These are phyloP conservation scores for Maylandia zebra DNA, from an alignment of 2,113 vertebrate genomes.

Conservation along the genomic window DNA sequence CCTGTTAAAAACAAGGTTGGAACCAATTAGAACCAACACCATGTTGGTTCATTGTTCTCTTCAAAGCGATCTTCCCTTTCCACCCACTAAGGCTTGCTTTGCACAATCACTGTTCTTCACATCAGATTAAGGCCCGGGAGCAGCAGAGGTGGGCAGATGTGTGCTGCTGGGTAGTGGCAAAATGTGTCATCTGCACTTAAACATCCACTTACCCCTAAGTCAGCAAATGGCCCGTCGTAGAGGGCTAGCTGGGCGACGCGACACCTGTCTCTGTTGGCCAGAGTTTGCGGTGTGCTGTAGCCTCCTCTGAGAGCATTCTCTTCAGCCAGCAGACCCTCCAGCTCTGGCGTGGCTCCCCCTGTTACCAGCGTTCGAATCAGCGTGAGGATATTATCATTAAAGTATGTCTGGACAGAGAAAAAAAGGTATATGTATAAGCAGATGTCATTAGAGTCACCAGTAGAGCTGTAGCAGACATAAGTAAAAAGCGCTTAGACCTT, in stretches of 20 bases:
- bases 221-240: slow-evolving; percentile 95
- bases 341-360: slow-evolving; percentile 95
- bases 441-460: slow-evolving; percentile 70
- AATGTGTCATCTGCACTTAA: slow-evolving; percentile 59
- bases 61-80: neutral
- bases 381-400: slow-evolving; percentile 99
- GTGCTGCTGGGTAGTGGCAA: slow-evolving; percentile 55
- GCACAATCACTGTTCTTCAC: slow-evolving; percentile 47
- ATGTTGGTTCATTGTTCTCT: slow-evolving; percentile 12
- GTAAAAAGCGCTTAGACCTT: neutral
- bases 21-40: neutral
- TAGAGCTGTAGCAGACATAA: neutral
- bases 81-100: slow-evolving; percentile 30
- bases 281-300: slow-evolving; percentile 96
- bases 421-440: slow-evolving; percentile 61
- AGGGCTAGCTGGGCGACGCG: slow-evolving; percentile 95
- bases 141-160: slow-evolving; percentile 46
- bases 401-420: slow-evolving; percentile 88
- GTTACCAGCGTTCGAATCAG: slow-evolving; percentile 98
- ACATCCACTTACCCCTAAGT: slow-evolving; percentile 88
- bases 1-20: slow-evolving; percentile 1
- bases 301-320: slow-evolving; percentile 93
- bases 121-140: slow-evolving; percentile 41
- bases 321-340: slow-evolving; percentile 92
- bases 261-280: slow-evolving; percentile 97